These are phyloP conservation scores for Acinonyx jubatus DNA, from an alignment of 2,113 vertebrate genomes.

Conservation along the genomic window DNA sequence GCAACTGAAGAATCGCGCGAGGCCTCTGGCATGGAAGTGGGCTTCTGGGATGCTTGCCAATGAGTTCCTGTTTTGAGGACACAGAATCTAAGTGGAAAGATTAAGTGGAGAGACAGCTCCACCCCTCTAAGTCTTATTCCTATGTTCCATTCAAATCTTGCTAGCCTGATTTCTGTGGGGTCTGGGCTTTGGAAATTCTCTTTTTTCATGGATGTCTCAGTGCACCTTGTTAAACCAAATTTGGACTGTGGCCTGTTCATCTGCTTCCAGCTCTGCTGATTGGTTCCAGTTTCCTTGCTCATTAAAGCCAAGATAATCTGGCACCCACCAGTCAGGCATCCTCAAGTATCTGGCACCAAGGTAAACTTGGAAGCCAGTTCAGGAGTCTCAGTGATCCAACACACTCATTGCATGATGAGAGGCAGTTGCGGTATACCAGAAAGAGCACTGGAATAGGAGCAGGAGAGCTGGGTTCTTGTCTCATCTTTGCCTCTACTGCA, in stretches of 20 bases:
- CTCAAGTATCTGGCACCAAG: slow-evolving; percentile 73
- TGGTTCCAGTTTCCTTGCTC: slow-evolving; percentile 79
- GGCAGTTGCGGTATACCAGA: background rate
- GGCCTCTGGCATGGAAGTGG: slow-evolving; percentile 65
- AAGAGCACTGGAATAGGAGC: slow-evolving; percentile 35
- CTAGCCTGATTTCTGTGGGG: slow-evolving; percentile 78
- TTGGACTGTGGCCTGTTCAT: slow-evolving; percentile 69
- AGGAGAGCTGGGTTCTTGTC: background rate
- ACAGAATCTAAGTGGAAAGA: slow-evolving; percentile 75
- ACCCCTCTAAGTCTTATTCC: slow-evolving; percentile 74
- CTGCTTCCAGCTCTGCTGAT: slow-evolving; percentile 72
- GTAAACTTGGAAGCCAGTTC: slow-evolving; percentile 55
- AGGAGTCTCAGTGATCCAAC: slow-evolving; percentile 13
- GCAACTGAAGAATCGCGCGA: slow-evolving; percentile 45
- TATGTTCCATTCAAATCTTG: slow-evolving; percentile 76
- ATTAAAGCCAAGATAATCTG: slow-evolving; percentile 79
- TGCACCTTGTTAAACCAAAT: slow-evolving; percentile 80
- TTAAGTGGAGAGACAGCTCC: slow-evolving; percentile 73
- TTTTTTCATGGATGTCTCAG: slow-evolving; percentile 73
- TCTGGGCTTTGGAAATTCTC: slow-evolving; percentile 76
- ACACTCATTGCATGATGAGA: slow-evolving; percentile 14
- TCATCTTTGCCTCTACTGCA: background rate
- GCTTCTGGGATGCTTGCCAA: slow-evolving; percentile 71
- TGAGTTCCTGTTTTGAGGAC: slow-evolving; percentile 68
- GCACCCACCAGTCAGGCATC: slow-evolving; percentile 70